Percentiles rank a stretch among this genome's conserved stretches.
These are phyloP conservation scores for Porites lobata DNA, from an alignment of 92 coral and sea anemone species.

Conservation along the genomic window DNA sequence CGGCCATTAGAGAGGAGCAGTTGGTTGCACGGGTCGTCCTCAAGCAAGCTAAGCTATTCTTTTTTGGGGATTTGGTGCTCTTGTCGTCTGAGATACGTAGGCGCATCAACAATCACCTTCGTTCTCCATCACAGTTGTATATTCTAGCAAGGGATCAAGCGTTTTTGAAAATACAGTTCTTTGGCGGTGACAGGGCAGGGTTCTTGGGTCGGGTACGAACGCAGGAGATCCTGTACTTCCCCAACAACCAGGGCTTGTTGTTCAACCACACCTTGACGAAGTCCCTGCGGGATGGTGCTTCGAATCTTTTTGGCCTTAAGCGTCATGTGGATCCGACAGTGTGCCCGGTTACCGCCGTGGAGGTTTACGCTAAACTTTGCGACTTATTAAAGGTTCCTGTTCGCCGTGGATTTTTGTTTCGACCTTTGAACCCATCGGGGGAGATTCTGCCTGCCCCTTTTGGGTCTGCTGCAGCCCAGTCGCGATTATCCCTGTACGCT, in stretches of 20 bases:
- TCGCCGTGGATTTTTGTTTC: constrained; percentile 6
- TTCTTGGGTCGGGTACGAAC: neutral
- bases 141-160: constrained; percentile 46
- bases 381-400: neutral
- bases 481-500: constrained; percentile 5
- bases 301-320: neutral
- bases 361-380: neutral
- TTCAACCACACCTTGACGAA: constrained; percentile 36
- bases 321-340: neutral
- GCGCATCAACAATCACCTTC: constrained; percentile 12
- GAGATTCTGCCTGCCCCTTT: constrained; percentile 4
- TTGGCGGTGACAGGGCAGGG: constrained; percentile 12
- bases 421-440: constrained; percentile 32
- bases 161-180: neutral
- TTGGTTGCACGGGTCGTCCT: constrained; percentile 34
- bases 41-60: constrained; percentile 57
- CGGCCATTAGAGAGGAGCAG: constrained; percentile 50
- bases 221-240: constrained; percentile 7
- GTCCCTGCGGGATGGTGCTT: neutral
- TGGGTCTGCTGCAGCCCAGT: constrained; percentile 42
- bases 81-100: constrained; percentile 38
- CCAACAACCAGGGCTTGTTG: constrained; percentile 30
- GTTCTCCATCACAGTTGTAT: constrained; percentile 22
- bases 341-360: neutral
- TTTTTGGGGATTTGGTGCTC: constrained; percentile 39